A percentile compares a stretch with the other conserved stretches of the same genome.
These are phyloP conservation scores for Hypocryptadius cinnamomeus DNA, from an alignment of 2,113 vertebrate genomes.

Conservation along the genomic window DNA sequence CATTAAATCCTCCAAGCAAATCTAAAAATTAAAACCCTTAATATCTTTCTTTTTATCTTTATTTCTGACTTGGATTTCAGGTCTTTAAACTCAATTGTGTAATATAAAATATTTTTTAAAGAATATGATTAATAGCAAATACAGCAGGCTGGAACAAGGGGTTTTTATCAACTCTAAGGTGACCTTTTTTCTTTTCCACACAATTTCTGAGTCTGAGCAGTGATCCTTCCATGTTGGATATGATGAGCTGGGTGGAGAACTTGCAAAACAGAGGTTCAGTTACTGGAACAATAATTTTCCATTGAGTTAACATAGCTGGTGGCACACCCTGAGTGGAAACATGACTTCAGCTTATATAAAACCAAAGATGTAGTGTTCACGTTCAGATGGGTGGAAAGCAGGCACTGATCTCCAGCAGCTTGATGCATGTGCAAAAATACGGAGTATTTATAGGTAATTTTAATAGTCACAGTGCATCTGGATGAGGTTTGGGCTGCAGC, in stretches of 20 bases:
- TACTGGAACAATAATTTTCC: constrained; percentile 50
- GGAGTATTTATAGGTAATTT: background rate
- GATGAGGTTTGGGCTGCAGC: background rate
- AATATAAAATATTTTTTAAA: background rate
- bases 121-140: background rate
- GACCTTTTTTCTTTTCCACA: background rate
- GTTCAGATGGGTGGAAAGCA: background rate
- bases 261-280: constrained; percentile 7
- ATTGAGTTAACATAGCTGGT: background rate
- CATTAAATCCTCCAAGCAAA: background rate
- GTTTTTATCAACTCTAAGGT: background rate
- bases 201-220: background rate
- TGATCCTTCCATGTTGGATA: background rate
- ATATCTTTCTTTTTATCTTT: background rate
- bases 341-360: constrained; percentile 12
- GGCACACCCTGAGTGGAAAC: constrained; percentile 30
- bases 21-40: background rate
- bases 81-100: background rate
- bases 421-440: background rate
- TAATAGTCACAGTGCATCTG: background rate
- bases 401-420: background rate
- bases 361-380: background rate
- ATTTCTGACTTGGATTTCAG: background rate
- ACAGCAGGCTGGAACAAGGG: background rate
- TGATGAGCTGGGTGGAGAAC: constrained; percentile 6